Conservation (phyloP, 1,140 invertebrate species). For the Drosophila nebulosa region DNA sequence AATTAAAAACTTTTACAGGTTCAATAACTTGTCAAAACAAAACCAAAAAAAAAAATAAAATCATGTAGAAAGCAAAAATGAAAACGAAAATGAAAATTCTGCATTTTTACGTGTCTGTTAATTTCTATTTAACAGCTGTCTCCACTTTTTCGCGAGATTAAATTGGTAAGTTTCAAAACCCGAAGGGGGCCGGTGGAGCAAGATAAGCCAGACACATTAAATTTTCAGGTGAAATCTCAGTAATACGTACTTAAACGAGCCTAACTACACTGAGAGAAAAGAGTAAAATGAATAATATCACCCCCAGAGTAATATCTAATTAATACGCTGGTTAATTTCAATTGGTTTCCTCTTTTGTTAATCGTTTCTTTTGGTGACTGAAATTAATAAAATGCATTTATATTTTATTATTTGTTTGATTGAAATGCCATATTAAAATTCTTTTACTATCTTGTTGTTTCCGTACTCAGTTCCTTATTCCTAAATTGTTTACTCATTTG, state of each 20-base stretch:
- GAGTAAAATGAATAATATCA: not conserved
- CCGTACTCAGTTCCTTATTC: not conserved
- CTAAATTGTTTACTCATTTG: not conserved
- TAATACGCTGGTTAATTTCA: no score
- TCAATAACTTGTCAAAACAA: constrained; percentile 64
- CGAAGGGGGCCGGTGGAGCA: not conserved
- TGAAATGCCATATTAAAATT: not conserved
- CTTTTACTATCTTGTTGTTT: not conserved
- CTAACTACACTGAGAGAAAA: not conserved
- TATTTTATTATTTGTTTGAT: not conserved
- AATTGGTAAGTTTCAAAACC: not conserved
- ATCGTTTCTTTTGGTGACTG: not conserved
- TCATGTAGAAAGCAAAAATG: no score
- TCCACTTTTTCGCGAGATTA: not conserved
- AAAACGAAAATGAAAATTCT: constrained; percentile 31
- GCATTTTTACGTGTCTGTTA: constrained; percentile 18
- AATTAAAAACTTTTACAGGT: constrained; percentile 75
- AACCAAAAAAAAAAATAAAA: not conserved
- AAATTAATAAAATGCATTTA: no score
- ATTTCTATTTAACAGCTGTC: constrained; percentile 71
- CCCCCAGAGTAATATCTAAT: no score
- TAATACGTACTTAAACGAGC: not conserved
- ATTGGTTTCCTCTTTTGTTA: not conserved
- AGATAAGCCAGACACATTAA: not conserved
- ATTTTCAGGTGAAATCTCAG: not conserved